Evolutionary conservation across 2,888 invertebrate genomes (phyloP).

Genomic region (Ceratothoa steindachneri): DNA sequence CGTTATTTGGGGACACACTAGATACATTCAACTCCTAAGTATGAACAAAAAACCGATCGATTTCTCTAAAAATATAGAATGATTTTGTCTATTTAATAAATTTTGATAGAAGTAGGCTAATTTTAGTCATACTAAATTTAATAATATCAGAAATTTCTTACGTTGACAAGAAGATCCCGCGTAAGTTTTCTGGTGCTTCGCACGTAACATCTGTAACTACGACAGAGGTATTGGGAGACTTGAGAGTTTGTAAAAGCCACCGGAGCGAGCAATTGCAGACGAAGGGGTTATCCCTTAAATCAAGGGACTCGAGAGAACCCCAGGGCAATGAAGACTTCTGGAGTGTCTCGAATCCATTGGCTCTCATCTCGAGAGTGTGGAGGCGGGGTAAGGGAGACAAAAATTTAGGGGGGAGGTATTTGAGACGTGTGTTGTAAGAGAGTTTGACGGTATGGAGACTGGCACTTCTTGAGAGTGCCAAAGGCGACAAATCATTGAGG

Average conservation of each 20-base stretch:
- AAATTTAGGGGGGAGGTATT: slow-evolving; percentile 22
- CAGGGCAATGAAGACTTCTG: slow-evolving; percentile 23
- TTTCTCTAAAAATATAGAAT: no score
- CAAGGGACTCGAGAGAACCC: slow-evolving; percentile 32
- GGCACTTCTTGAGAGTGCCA: slow-evolving; percentile 27
- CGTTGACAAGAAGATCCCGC: slow-evolving; percentile 29
- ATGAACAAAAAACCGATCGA: no score
- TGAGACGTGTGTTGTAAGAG: slow-evolving; percentile 33
- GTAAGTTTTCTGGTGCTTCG: slow-evolving; percentile 29
- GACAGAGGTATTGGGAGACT: slow-evolving; percentile 28
- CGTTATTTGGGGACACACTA: no score
- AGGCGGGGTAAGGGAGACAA: slow-evolving; percentile 28
- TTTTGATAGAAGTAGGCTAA: no score
- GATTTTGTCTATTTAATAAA: no score
- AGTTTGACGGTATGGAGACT: slow-evolving; percentile 32
- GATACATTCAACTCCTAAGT: no score
- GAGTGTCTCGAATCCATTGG: slow-evolving; percentile 33
- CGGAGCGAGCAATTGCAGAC: slow-evolving; percentile 42
- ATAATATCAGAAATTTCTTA: no score
- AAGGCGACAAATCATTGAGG: slow-evolving; percentile 25
- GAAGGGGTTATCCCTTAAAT: slow-evolving; percentile 40
- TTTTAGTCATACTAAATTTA: no score
- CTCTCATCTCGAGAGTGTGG: slow-evolving; percentile 33
- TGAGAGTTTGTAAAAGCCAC: slow-evolving; percentile 35
- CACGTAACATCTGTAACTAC: slow-evolving; percentile 34